Base-by-base conservation (phyloP, 2,888 invertebrate species). In the Endotricha flammealis region DNA sequence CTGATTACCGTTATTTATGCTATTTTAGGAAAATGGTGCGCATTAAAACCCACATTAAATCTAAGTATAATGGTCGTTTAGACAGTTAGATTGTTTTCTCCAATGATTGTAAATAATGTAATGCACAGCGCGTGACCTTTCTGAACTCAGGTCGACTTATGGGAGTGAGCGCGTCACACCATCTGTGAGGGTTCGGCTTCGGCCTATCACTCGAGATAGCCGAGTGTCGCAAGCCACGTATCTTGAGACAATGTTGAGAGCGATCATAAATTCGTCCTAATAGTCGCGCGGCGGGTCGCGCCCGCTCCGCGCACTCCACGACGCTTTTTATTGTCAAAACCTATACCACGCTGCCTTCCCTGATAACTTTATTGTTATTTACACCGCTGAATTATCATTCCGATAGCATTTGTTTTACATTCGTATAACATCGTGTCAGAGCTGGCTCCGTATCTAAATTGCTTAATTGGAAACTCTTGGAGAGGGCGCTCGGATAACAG, bases 321-420 rank as follows among this genome's bases (percentile, higher is more conserved):
- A 62, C 58, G 69, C 74, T 69, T 82, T 83, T 85, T 82, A 83
- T 80, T 82, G 82, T 81, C 79, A 81, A 81, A 83, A 80, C 78
- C 78, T 78, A 83, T 80, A 80, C 66, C 50, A 62, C 57, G 64
- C 66, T 71, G 69, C 69, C 66, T 73, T 67, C 57, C 59, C 74
- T 66, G 85, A 86, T 86, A 83, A 83, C 74, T 76, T 82, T 83
- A 83, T 85, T 82, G 83, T 85, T 85, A 85, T 86, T 85, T 83
- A 83, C 83, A 79, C 78, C 78, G 69, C 69, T 62, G 75, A 74
- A 79, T 80, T 81, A 81, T 81, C 80, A 78, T 71, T 65, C 60
- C 70, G 80, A 83, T 82, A 78, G 73, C 68, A 63, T 69, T 80
- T 85, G 85, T 83, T 78, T 83, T 83, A 85, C 82, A 82, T 81